Evolutionary conservation across 2,113 vertebrate genomes (phyloP), one percentile per base, ranked within the genome.

Genomic region (Leucosticte australis): DNA sequence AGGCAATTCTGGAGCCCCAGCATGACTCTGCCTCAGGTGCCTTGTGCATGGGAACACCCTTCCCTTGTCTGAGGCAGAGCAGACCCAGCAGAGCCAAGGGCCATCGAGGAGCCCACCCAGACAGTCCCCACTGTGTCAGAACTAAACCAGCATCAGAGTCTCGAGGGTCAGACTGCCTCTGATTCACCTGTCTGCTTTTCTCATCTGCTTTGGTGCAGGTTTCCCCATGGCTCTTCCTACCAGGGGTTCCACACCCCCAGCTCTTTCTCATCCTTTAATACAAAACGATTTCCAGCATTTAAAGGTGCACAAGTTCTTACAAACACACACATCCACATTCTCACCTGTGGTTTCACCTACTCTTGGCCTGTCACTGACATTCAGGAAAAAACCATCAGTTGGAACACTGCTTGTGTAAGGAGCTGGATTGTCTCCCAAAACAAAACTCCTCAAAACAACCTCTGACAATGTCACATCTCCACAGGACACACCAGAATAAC

Each of bases 281-380:
- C 7, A 2, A 92, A 94, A 83, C 15, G 0, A 59, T 64, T 89
- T 89, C 79, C 79, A 89, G 85, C 85, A 50, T 41, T 83, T 49
- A 77, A 92, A 90, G 86, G 83, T 44, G 85, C 82, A 65, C 50
- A 0, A 55, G 79, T 33, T 67, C 85, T 68, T 46, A 65, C 55
- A 67, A 63, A 89, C 93, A 89, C 90, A 57, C 76, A 78, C 83
- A 35, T 7, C 52, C 80, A 26, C 92, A 78, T 63, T n/a, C 94
- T 71, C 46, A 92, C 78, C 52, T 68, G 69, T n/a, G 50, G 60
- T 63, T 83, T 60, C 53, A 63, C 44, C 79, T 79, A 7, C 26
- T 55, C 88, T 84, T 62, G 57, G 62, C 80, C 64, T 75, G 67
- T 62, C 80, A 60, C 53, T 37, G 68, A 83, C 75, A 56, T 39